These are phyloP conservation scores for Glaucopsyche alexis DNA, from an alignment of 2,888 invertebrate genomes.

Conservation along the genomic window DNA sequence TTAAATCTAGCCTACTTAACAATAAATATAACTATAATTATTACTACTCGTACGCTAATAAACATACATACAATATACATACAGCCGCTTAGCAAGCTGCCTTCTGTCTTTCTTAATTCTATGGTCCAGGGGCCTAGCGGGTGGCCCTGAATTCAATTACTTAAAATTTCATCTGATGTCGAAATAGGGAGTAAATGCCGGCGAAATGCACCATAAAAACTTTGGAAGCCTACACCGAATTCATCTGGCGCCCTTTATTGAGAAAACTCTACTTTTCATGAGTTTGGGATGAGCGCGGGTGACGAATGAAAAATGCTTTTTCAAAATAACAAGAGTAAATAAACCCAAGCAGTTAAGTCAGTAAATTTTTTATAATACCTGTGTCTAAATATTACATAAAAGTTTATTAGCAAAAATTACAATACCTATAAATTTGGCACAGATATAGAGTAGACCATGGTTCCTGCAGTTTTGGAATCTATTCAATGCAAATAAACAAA, in stretches of 20 bases:
- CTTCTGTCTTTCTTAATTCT: not conserved
- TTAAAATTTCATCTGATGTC: slow-evolving; percentile 32
- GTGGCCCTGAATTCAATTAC: slow-evolving; percentile 30
- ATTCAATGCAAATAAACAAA: too few species aligned
- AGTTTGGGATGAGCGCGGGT: not conserved
- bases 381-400: too few species aligned
- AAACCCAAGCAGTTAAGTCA: not conserved
- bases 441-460: too few species aligned
- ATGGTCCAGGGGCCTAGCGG: not conserved
- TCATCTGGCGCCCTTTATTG: not conserved
- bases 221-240: slow-evolving; percentile 4
- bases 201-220: slow-evolving; percentile 29
- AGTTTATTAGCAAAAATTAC: too few species aligned
- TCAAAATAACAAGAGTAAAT: not conserved
- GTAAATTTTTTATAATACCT: not conserved
- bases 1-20: too few species aligned
- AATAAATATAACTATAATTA: too few species aligned
- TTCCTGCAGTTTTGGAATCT: too few species aligned
- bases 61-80: too few species aligned
- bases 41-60: too few species aligned
- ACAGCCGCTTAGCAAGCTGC: too few species aligned
- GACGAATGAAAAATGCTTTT: not conserved
- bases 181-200: slow-evolving; percentile 30
- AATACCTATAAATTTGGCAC: too few species aligned
- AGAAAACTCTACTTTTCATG: not conserved